Percentiles rank a stretch among this genome's conserved stretches.
These are phyloP conservation scores for Arctia plantaginis DNA, from an alignment of 2,888 invertebrate species.

Conservation along the genomic window DNA sequence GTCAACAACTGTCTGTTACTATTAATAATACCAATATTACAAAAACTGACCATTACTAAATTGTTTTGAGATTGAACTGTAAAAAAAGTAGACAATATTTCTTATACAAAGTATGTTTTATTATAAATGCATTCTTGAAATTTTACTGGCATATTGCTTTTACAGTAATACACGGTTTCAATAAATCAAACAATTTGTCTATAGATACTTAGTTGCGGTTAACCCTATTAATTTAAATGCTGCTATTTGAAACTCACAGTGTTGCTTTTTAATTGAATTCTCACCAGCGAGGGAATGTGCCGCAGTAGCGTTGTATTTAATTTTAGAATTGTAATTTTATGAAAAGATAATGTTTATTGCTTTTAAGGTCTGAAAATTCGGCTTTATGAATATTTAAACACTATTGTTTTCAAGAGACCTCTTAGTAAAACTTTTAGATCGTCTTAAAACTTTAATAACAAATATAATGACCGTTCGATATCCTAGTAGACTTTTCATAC, in stretches of 20 bases:
- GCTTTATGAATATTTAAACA: slow-evolving; percentile 13
- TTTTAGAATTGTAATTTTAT: slow-evolving; percentile 18
- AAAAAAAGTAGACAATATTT: neutral
- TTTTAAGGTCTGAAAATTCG: slow-evolving; percentile 13
- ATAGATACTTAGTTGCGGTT: slow-evolving; percentile 6
- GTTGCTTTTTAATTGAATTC: neutral
- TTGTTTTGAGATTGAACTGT: neutral
- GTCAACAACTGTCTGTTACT: slow-evolving; percentile 69
- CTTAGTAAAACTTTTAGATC: slow-evolving; percentile 9
- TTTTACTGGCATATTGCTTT: neutral
- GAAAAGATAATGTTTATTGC: slow-evolving; percentile 16
- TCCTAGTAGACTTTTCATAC: slow-evolving; percentile 22
- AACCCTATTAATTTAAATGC: slow-evolving; percentile 17
- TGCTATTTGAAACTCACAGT: slow-evolving; percentile 13
- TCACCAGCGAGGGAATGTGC: neutral
- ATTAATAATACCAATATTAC: slow-evolving; percentile 51
- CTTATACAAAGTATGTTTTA: neutral
- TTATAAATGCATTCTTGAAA: neutral
- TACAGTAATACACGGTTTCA: slow-evolving; percentile 3
- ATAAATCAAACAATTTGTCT: slow-evolving; percentile 21
- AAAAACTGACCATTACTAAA: slow-evolving; percentile 22
- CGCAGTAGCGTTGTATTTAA: slow-evolving; percentile 7
- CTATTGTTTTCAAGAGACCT: slow-evolving; percentile 4
- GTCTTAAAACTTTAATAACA: slow-evolving; percentile 20
- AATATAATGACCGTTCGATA: slow-evolving; percentile 29